Evolutionary conservation across 2,888 invertebrate genomes (phyloP).

Genomic region (Drosophila robusta): DNA sequence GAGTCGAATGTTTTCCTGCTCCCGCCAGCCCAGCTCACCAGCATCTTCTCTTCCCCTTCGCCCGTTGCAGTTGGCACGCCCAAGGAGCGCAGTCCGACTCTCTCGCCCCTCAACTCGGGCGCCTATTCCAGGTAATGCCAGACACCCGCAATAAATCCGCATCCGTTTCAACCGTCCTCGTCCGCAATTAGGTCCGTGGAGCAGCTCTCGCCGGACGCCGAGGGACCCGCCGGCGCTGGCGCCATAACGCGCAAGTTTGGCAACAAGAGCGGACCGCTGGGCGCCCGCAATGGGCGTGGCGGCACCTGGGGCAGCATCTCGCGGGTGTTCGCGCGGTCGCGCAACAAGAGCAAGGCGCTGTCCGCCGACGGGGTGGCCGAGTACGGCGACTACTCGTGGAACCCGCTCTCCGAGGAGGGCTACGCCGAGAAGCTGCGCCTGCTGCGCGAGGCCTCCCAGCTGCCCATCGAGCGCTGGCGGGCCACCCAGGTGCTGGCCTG

Average conservation of each 20-base stretch:
- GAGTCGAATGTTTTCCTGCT: conserved; percentile 52
- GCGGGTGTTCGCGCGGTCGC: conserved; percentile 93
- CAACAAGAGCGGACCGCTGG: conserved; percentile 83
- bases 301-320: conserved; percentile 96
- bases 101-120: conserved; percentile 91
- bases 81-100: conserved; percentile 93
- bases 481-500: conserved; percentile 97
- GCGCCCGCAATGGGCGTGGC: conserved; percentile 88
- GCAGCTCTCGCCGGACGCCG: conserved; percentile 92
- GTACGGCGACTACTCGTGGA: conserved; percentile 85
- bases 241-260: conserved; percentile 85
- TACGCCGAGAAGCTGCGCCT: conserved; percentile 84
- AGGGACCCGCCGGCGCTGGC: conserved; percentile 86
- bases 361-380: conserved; percentile 86
- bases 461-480: conserved; percentile 96
- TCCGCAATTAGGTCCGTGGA: conserved; percentile 86
- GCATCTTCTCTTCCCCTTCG: neutral
- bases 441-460: conserved; percentile 92
- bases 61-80: conserved; percentile 89
- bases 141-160: too few relatives aligned
- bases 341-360: conserved; percentile 91
- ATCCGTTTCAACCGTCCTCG: too few relatives aligned
- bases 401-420: conserved; percentile 84
- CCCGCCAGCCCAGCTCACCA: neutral
- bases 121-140: conserved; percentile 89